Conservation (phyloP, 2,797 vertebrate genomes). For the Alauda arvensis region DNA sequence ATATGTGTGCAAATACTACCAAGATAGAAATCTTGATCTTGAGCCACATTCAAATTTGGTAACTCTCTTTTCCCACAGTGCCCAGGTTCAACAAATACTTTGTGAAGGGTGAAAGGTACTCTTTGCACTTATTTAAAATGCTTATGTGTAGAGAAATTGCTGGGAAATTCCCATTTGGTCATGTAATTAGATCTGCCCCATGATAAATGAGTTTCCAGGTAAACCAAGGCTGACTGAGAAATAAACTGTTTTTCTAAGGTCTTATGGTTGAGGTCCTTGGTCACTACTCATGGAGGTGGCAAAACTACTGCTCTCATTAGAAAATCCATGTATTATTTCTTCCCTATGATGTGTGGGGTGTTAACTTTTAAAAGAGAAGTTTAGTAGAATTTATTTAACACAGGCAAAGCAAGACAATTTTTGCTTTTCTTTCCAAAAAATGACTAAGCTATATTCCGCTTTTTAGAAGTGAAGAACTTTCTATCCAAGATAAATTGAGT, state of each 20-base stretch:
- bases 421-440: background rate
- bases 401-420: background rate
- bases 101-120: background rate
- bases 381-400: background rate
- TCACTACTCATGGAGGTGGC: background rate
- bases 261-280: background rate
- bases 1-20: background rate
- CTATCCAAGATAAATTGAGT: background rate
- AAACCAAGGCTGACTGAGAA: background rate
- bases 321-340: background rate
- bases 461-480: background rate
- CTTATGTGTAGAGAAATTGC: background rate
- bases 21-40: background rate
- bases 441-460: background rate
- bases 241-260: background rate
- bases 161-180: background rate
- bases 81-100: background rate
- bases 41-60: background rate
- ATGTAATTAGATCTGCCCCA: background rate
- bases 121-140: background rate
- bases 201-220: background rate
- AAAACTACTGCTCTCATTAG: background rate
- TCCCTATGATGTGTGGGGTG: background rate
- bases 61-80: background rate
- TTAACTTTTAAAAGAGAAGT: background rate